Evolutionary conservation across 2,113 vertebrate species (phyloP), one percentile per base, ranked within the genome.

Genomic region (Peromyscus polionotus): DNA sequence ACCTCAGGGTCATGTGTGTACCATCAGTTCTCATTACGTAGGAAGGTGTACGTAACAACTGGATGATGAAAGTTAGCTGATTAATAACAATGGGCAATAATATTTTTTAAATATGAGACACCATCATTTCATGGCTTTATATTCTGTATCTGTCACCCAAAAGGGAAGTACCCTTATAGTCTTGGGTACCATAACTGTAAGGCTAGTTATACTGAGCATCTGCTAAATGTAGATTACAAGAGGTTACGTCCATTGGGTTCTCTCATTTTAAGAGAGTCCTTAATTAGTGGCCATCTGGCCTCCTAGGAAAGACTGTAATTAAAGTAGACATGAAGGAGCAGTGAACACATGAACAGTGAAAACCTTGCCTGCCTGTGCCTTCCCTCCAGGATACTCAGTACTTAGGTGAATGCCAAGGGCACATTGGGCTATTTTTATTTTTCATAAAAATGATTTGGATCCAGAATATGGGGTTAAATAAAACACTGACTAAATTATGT

Each of bases 271-370:
- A 96, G 6, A 96, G 26, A 45, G 24, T 81, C 61, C 28, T 48
- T 97, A 95, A 93, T 97, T 93, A 97, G 75, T 84, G 42, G 67
- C 83, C 93, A 96, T 96, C 85, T 97, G 93, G 87, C 94, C 48
- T 51, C 31, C 48, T 36, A 87, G 87, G 80, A 96, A 94, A 14
- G 6, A 76, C 3, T 70, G 26, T 95, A 98, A 86, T 96, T 97
- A 96, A 19, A 14, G 31, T 90, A 89, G 36, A 75, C 93, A 10
- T 73, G 77, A 68, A 92, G 3, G 5, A 96, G 24, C 59, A 95
- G 76, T 70, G 65, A 89, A 67, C 59, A 67, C 39, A 3, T 6
- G 4, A 89, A 89, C 17, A 95, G 48, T 84, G 42, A 39, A 96
- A 76, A 90, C 17, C 79, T 96, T 2, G 10, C 54, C n/a, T 95